Evolutionary conservation across 1,140 invertebrate species (phyloP).

Genomic region (Lanistes nyassanus): DNA sequence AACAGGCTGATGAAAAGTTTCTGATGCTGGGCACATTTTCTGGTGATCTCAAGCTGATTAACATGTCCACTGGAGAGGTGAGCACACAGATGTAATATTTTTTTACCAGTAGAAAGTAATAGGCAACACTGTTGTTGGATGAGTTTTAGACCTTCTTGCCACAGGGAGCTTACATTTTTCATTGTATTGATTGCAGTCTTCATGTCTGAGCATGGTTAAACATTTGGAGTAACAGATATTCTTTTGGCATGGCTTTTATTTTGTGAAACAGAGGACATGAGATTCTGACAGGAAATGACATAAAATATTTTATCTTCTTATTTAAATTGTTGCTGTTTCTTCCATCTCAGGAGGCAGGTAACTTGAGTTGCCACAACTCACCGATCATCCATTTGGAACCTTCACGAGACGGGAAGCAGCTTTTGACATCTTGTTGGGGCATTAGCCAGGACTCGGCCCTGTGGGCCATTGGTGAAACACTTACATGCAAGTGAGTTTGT

Average conservation of each 20-base stretch:
- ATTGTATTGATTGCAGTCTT: too few species aligned
- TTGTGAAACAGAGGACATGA: too few species aligned
- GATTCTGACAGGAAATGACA: too few species aligned
- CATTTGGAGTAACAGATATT: too few species aligned
- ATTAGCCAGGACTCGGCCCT: constrained; percentile 81
- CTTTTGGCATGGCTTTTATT: too few species aligned
- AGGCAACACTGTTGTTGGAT: too few species aligned
- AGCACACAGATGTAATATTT: constrained; percentile 45
- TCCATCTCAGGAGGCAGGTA: constrained; percentile 75
- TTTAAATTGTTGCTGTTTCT: not conserved
- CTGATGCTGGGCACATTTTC: constrained; percentile 86
- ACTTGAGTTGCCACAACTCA: constrained; percentile 84
- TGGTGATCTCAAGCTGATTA: constrained; percentile 89
- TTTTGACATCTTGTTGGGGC: constrained; percentile 88
- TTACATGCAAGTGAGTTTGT: constrained; percentile 41
- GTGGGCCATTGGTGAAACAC: constrained; percentile 75
- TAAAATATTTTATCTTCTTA: not conserved
- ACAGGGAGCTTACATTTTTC: too few species aligned
- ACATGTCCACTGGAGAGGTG: constrained; percentile 79
- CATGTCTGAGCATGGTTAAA: too few species aligned
- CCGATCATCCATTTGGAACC: constrained; percentile 84
- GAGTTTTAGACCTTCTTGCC: too few species aligned
- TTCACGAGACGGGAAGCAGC: constrained; percentile 76
- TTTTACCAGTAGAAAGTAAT: too few species aligned
- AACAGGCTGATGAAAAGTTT: constrained; percentile 80